A percentile compares a stretch with the other conserved stretches of the same genome.
These are phyloP conservation scores for Hypomecis atomaria DNA, from an alignment of 2,888 invertebrate species.

Conservation along the genomic window DNA sequence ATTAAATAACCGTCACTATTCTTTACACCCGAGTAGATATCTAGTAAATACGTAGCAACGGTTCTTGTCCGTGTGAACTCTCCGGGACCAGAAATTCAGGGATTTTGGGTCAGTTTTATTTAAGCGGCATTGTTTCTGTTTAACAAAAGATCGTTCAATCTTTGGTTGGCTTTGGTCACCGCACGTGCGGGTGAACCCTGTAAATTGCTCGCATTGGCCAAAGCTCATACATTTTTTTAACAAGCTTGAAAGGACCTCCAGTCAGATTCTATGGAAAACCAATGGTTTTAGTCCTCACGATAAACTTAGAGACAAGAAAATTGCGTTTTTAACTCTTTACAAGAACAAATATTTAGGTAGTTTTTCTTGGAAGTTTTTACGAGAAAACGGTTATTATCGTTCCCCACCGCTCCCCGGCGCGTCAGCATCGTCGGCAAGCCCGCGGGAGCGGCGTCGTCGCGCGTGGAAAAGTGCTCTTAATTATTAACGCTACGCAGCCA, in stretches of 20 bases:
- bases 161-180: conserved; percentile 4
- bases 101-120: conserved; percentile 11
- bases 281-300: not conserved
- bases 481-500: conserved; percentile 64
- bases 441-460: conserved; percentile 33
- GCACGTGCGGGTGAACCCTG: conserved; percentile 2
- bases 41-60: no score
- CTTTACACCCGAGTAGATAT: no score
- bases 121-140: conserved; percentile 1
- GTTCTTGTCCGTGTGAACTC: not conserved
- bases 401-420: conserved; percentile 36
- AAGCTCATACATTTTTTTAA: conserved; percentile 18
- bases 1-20: no score
- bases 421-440: conserved; percentile 30
- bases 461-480: conserved; percentile 73
- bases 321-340: not conserved
- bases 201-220: conserved; percentile 13
- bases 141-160: conserved; percentile 18
- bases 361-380: conserved; percentile 3
- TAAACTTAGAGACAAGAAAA: not conserved
- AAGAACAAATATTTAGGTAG: no score
- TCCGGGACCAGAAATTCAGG: not conserved
- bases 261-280: not conserved
- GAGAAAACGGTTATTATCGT: conserved; percentile 28
- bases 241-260: not conserved